Base-by-base conservation (phyloP, 2,888 invertebrate genomes). In the Germaria angustata region DNA sequence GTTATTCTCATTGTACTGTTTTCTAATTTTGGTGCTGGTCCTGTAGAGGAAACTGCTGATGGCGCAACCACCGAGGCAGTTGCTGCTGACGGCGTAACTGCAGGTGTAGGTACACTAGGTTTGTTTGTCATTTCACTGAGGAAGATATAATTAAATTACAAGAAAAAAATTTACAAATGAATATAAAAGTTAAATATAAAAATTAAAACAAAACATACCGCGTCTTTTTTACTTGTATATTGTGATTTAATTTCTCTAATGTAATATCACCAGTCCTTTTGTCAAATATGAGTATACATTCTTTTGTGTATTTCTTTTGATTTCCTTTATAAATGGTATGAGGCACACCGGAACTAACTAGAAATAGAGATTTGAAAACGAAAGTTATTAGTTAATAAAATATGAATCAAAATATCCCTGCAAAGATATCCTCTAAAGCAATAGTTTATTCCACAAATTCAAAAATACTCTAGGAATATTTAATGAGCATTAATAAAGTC, bases 301-400 rank as follows among this genome's bases (percentile, higher is more conserved):
- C 99, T 84, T 96, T 95, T 87, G 91, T 90, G 91, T 96, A 96
- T 69, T 97, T 96, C 89, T 96, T 94, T 90, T 97, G 97, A 88
- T 96, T 97, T 84, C 99, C 99, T 92, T 97, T 97, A 92, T 97
- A 99, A 86, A 98, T 96, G 76, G 98, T 98, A 89, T 97, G 96
- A 78, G 96, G 95, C 83, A 96, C 95, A 63, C 97, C 97, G 85
- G 97, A 95, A 85, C 97, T 97, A 92, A 98, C 98, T 95, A 88
- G 2, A 89, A 87, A 55, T 15, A 39, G 2, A 66, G 20, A 75
- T 61, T 84, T 76, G 75, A 80, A 24, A 69, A 36, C n/a, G n/a
- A n/a, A n/a, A n/a, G n/a, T n/a, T n/a, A n/a, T n/a, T n/a, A n/a
- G n/a, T n/a, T n/a, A n/a, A n/a, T n/a, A n/a, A n/a, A n/a, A n/a